Percentiles rank a stretch among this genome's conserved stretches.
phyloP scores from a whole-genome alignment of 2,113 vertebrate genomes.

The Grus americana region DNA sequence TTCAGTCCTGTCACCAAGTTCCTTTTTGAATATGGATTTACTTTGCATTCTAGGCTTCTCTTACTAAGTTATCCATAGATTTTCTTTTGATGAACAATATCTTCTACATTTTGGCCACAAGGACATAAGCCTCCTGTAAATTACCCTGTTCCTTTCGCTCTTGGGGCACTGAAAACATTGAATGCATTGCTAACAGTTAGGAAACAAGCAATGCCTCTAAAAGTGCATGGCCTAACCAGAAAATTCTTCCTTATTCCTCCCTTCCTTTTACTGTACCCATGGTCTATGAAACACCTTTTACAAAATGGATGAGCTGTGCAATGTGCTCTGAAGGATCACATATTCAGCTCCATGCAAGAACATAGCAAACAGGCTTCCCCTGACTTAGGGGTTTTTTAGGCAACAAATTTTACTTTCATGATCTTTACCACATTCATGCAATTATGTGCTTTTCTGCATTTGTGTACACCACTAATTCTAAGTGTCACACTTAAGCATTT shows the following conservation, averaged over 20 bases:
- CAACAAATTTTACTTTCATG: not conserved
- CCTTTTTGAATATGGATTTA: not conserved
- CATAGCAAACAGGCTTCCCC: not conserved
- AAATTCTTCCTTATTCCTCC: not conserved
- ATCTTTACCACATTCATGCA: not conserved
- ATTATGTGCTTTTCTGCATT: not conserved
- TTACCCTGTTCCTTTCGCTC: not conserved
- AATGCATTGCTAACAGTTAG: not conserved
- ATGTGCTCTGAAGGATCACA: not conserved
- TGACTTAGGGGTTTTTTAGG: too few species aligned
- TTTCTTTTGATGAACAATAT: not conserved
- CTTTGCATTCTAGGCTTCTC: not conserved
- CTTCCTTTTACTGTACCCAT: not conserved
- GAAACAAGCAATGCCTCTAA: not conserved
- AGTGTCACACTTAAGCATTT: not conserved
- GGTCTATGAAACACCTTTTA: not conserved
- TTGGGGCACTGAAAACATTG: not conserved
- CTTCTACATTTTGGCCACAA: not conserved
- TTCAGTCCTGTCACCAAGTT: not conserved
- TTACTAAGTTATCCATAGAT: not conserved
- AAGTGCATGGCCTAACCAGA: not conserved
- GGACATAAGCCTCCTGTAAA: not conserved
- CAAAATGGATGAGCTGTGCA: not conserved
- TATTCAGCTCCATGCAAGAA: not conserved
- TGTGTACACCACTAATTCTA: not conserved